Percentiles rank a stretch among this genome's conserved stretches.
phyloP scores from a whole-genome alignment of 1,140 invertebrate genomes.

The honey bee (Apis mellifera) region DNA sequence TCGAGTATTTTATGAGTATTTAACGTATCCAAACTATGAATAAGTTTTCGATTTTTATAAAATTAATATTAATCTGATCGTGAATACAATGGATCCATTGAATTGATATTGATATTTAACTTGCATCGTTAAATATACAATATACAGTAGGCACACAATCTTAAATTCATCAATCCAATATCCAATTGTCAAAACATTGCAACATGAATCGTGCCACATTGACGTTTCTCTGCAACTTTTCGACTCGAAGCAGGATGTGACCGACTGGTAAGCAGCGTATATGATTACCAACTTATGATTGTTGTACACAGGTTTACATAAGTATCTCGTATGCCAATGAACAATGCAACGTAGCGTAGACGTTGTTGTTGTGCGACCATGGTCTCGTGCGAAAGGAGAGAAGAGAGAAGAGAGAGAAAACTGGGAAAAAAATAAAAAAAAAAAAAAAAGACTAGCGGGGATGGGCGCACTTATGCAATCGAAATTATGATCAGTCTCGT shows the following conservation, averaged over 20 bases:
- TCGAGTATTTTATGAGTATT: too few species aligned
- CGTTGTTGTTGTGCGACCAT: slow-evolving; percentile 45
- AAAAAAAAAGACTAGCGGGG: background rate
- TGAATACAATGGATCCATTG: too few species aligned
- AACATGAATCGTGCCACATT: background rate
- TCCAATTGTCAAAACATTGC: background rate
- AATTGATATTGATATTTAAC: too few species aligned
- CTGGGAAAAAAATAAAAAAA: too few species aligned
- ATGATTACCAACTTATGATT: slow-evolving; percentile 74
- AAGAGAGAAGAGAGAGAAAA: background rate
- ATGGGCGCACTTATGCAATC: slow-evolving; percentile 27
- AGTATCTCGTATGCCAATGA: slow-evolving; percentile 69
- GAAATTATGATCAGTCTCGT: slow-evolving; percentile 17
- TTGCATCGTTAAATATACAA: too few species aligned
- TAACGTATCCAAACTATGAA: too few species aligned
- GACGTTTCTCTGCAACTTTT: slow-evolving; percentile 2
- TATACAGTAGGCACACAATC: too few species aligned
- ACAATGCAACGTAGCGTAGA: slow-evolving; percentile 66
- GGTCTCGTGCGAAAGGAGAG: slow-evolving; percentile 43
- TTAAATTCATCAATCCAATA: too few species aligned
- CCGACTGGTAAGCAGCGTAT: slow-evolving; percentile 45
- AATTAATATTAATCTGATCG: too few species aligned
- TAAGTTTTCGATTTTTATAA: too few species aligned
- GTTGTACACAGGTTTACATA: slow-evolving; percentile 76
- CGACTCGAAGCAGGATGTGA: slow-evolving; percentile 64